phyloP scores from a whole-genome alignment of 2,113 vertebrate genomes.

The Balaeniceps rex region DNA sequence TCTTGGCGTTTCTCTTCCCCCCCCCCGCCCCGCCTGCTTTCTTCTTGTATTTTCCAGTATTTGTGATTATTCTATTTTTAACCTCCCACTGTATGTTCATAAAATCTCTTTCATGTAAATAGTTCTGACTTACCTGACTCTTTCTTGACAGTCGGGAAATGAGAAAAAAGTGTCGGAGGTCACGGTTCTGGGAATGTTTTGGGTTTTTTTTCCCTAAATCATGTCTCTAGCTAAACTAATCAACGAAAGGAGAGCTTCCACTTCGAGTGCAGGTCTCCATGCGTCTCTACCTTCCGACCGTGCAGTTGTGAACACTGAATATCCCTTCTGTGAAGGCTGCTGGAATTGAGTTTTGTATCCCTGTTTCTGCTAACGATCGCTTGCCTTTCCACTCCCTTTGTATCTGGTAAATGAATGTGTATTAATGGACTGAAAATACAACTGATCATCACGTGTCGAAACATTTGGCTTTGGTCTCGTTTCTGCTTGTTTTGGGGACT shows the following conservation, averaged over 20 bases:
- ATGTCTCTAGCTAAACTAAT: not conserved
- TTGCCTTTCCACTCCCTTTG: not conserved
- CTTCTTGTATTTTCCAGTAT: not conserved
- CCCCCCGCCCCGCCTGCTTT: not conserved
- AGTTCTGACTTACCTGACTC: not conserved
- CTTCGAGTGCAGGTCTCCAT: not conserved
- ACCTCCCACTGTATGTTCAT: not conserved
- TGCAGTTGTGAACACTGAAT: conserved; percentile 15
- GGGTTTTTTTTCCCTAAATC: not conserved
- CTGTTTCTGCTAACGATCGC: not conserved
- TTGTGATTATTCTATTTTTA: conserved; percentile 28
- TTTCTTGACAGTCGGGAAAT: not conserved
- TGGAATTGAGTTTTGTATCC: conserved; percentile 19
- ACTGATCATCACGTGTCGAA: not conserved
- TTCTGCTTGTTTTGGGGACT: not conserved
- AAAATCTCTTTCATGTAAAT: not conserved
- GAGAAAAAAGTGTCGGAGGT: not conserved
- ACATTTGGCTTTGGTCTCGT: not conserved
- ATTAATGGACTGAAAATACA: conserved; percentile 55
- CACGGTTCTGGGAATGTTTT: not conserved
- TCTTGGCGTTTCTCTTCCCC: not conserved
- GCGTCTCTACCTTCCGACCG: not conserved
- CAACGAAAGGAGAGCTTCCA: conserved; percentile 5
- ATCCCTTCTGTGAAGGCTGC: conserved; percentile 65
- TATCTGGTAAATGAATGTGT: conserved; percentile 41